A percentile compares a stretch with the other conserved stretches of the same genome.
Evolutionary conservation across 2,797 vertebrate species (phyloP).

Genomic region (Phrynocephalus vlangalii): DNA sequence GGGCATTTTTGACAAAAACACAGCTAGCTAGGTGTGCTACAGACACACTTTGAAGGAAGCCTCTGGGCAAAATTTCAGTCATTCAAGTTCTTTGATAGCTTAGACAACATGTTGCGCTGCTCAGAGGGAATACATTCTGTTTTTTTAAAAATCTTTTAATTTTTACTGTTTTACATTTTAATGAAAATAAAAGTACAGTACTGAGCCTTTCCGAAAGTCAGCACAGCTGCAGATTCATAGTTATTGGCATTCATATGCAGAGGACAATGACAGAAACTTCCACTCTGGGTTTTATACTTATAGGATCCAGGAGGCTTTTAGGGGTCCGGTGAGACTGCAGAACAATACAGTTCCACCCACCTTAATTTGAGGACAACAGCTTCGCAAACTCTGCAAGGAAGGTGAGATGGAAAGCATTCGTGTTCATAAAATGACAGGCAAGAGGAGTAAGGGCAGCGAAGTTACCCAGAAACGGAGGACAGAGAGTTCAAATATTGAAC

Average conservation of each 20-base stretch:
- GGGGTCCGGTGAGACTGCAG: too few species aligned
- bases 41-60: background rate
- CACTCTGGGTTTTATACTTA: background rate
- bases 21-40: background rate
- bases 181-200: background rate
- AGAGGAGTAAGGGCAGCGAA: background rate
- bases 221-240: background rate
- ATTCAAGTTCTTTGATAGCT: background rate
- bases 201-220: background rate
- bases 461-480: background rate
- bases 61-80: background rate
- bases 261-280: background rate
- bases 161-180: background rate
- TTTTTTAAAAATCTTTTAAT: too few species aligned
- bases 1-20: background rate
- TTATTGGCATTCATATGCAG: background rate
- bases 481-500: background rate
- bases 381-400: background rate
- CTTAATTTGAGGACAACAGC: background rate
- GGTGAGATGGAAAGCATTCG: background rate
- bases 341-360: background rate
- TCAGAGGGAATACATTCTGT: slow-evolving; percentile 10
- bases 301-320: background rate
- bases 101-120: background rate
- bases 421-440: background rate